These are phyloP conservation scores for Melanotaenia maccullochi DNA, from an alignment of 2,797 vertebrate genomes.

Conservation along the genomic window DNA sequence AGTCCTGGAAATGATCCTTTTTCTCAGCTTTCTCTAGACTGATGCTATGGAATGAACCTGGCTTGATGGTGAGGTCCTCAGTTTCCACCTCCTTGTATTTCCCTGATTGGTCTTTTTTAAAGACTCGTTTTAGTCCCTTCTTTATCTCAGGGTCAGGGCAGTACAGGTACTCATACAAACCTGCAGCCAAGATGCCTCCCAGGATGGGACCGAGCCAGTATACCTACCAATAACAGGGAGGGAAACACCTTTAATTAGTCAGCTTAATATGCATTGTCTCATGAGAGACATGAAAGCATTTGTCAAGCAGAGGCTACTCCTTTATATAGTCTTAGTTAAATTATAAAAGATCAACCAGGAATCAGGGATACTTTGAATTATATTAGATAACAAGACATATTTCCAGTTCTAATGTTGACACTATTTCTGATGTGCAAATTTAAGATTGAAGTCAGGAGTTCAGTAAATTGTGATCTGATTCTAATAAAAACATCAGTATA, in stretches of 20 bases:
- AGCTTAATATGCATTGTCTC: conserved; percentile 9
- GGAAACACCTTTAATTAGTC: conserved; percentile 13
- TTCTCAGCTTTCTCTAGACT: conserved; percentile 87
- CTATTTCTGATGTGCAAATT: too few species aligned
- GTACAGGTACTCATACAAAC: conserved; percentile 93
- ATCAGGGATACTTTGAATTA: too few species aligned
- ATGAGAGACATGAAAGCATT: conserved; percentile 20
- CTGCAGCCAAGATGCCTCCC: conserved; percentile 89
- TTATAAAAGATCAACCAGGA: too few species aligned
- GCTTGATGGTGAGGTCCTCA: conserved; percentile 86
- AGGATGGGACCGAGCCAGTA: conserved; percentile 95
- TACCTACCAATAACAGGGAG: conserved; percentile 77
- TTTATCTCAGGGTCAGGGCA: conserved; percentile 90
- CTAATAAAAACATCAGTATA: too few species aligned
- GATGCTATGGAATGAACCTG: conserved; percentile 81
- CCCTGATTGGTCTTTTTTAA: conserved; percentile 85
- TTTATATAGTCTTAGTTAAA: too few species aligned
- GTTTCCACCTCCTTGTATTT: conserved; percentile 90
- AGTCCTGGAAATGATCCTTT: conserved; percentile 85
- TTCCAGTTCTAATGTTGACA: too few species aligned
- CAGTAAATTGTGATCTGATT: too few species aligned
- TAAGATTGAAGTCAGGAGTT: too few species aligned
- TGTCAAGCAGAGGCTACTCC: neutral
- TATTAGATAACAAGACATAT: too few species aligned
- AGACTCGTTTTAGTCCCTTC: conserved; percentile 85